Conservation (phyloP, 2,888 invertebrate genomes). For the Agrotis exclamationis region DNA sequence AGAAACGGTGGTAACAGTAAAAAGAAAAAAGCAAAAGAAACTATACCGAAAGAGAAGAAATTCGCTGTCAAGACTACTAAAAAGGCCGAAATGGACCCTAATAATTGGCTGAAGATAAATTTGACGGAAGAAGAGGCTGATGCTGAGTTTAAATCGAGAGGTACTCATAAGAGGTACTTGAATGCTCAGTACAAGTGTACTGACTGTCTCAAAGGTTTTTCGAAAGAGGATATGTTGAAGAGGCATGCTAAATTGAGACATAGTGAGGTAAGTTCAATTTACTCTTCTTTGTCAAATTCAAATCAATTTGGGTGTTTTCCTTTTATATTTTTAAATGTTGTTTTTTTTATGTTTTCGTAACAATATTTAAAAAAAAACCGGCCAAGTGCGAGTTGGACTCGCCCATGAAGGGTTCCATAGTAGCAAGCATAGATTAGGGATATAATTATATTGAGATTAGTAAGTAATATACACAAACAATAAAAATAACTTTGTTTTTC, state of each 20-base stretch:
- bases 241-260: slow-evolving; percentile 81
- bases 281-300: background rate
- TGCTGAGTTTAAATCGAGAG: slow-evolving; percentile 75
- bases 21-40: slow-evolving; percentile 58
- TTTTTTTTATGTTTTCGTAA: too few relatives aligned
- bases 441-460: too few relatives aligned
- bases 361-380: too few relatives aligned
- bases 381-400: too few relatives aligned
- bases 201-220: slow-evolving; percentile 83
- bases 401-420: too few relatives aligned
- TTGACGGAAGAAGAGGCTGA: slow-evolving; percentile 81
- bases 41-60: slow-evolving; percentile 59
- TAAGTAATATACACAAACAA: too few relatives aligned
- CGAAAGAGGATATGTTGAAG: slow-evolving; percentile 81
- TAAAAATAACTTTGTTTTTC: too few relatives aligned
- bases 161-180: slow-evolving; percentile 75
- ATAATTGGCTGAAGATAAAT: slow-evolving; percentile 78
- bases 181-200: slow-evolving; percentile 79
- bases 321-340: too few relatives aligned
- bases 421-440: too few relatives aligned
- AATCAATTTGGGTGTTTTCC: too few relatives aligned
- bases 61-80: slow-evolving; percentile 67
- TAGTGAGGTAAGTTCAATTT: slow-evolving; percentile 73
- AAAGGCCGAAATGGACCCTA: slow-evolving; percentile 71
- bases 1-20: slow-evolving; percentile 52